Evolutionary conservation across 1,140 invertebrate genomes (phyloP), one percentile per base, ranked within the genome.

Genomic region (Orussus abietinus): DNA sequence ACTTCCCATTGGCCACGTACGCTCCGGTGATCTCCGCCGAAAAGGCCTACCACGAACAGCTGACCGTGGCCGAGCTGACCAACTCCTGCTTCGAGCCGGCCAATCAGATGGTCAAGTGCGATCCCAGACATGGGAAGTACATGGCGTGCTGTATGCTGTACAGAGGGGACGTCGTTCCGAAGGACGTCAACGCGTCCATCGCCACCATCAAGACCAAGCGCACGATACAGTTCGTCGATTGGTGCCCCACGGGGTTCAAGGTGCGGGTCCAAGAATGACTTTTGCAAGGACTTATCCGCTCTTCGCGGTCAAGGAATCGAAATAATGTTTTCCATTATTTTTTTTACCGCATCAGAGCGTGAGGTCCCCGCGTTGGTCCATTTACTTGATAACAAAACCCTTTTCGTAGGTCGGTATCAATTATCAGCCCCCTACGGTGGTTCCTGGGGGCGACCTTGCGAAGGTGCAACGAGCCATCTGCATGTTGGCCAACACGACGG

Each of bases 151-250:
- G n/a, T n/a, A 69, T 80, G 61, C 57, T 80, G 34, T 80, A 80
- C 59, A 55, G 79, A 41, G 78, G 78, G 13, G 79, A 80, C 52
- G 79, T 81, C 17, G 78, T 74, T 2, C 67, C 82, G 3, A 84
- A 84, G 56, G 82, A 82, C 52, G 88, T 91, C 4, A 75, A 78
- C 21, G 80, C 81, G 33, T 82, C 83, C 55, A 36, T 36, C 6
- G 78, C 79, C n/a, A 74, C 78, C 6, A 81, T 82, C 53, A 82
- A 83, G 64, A 82, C 80, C 9, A 81, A 82, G 59, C 58, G 79
- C 14, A 77, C 72, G 38, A 78, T 79, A 32, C 77, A 78, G 46
- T 79, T 79, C n/a, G n/a, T n/a, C n/a, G n/a, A n/a, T n/a, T n/a
- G n/a, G n/a, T n/a, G n/a, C n/a, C n/a, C n/a, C n/a, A 80, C 77